Percentiles rank a stretch among this genome's conserved stretches.
Evolutionary conservation across 2,797 vertebrate species (phyloP).

Genomic region (Cichlasoma orientale): DNA sequence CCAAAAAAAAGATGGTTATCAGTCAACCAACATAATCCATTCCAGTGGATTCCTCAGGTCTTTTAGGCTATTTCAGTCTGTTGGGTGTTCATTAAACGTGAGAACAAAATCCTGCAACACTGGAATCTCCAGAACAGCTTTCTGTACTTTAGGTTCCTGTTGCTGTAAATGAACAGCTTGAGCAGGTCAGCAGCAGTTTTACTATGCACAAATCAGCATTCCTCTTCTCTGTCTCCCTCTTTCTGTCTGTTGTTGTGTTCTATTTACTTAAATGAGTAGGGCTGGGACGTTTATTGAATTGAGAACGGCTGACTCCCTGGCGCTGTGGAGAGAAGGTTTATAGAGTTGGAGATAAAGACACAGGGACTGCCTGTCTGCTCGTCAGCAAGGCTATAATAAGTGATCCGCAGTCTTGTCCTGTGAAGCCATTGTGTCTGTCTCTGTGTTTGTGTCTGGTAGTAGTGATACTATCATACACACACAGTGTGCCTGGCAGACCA

Average conservation of each 20-base stretch:
- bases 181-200: slow-evolving; percentile 22
- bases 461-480: slow-evolving; percentile 27
- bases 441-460: slow-evolving; percentile 19
- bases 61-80: not conserved
- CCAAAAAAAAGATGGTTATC: slow-evolving; percentile 38
- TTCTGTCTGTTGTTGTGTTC: slow-evolving; percentile 18
- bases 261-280: slow-evolving; percentile 48
- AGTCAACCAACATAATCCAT: slow-evolving; percentile 27
- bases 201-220: slow-evolving; percentile 43
- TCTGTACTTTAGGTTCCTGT: not conserved
- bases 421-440: slow-evolving; percentile 40
- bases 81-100: slow-evolving; percentile 26
- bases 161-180: slow-evolving; percentile 16
- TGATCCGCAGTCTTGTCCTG: slow-evolving; percentile 51
- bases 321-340: slow-evolving; percentile 49
- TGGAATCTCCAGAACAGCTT: not conserved
- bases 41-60: slow-evolving; percentile 1
- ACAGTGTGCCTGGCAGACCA: slow-evolving; percentile 48
- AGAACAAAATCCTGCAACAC: slow-evolving; percentile 1
- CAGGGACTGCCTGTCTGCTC: slow-evolving; percentile 59
- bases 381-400: slow-evolving; percentile 60
- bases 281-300: slow-evolving; percentile 54
- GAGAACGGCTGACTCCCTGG: slow-evolving; percentile 45
- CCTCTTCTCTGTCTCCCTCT: slow-evolving; percentile 55
- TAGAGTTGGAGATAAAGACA: slow-evolving; percentile 66